phyloP scores from a whole-genome alignment of 2,113 vertebrate genomes.

The Octodon degus region DNA sequence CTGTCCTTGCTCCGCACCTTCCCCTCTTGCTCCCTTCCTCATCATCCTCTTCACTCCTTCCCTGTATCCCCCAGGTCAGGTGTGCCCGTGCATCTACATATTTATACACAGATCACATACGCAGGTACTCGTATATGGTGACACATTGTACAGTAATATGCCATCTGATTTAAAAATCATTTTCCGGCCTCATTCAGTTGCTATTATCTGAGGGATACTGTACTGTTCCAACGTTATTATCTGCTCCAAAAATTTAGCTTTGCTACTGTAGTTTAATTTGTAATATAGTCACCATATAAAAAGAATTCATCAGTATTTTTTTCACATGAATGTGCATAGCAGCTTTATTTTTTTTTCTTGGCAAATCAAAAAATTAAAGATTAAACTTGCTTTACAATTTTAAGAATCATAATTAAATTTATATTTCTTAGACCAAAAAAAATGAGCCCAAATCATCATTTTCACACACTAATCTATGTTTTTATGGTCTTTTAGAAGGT shows the following conservation, averaged over 20 bases:
- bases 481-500: background rate
- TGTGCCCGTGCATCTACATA: too few species aligned
- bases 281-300: constrained; percentile 16
- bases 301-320: constrained; percentile 37
- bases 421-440: constrained; percentile 56
- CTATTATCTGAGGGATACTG: background rate
- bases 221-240: constrained; percentile 11
- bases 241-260: constrained; percentile 17
- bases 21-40: background rate
- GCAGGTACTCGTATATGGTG: background rate
- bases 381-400: constrained; percentile 50
- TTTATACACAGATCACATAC: background rate
- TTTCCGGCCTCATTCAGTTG: constrained; percentile 36
- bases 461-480: background rate
- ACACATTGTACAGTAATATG: background rate
- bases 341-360: background rate
- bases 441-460: constrained; percentile 30
- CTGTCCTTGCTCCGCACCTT: background rate
- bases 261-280: background rate
- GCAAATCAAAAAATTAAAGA: constrained; percentile 3
- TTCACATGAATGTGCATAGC: background rate
- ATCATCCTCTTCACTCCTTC: background rate
- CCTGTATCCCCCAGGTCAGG: background rate
- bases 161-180: constrained; percentile 38
- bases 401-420: constrained; percentile 60